These are phyloP conservation scores for Forbesichthys papilliferus DNA, from an alignment of 2,113 vertebrate genomes.

Conservation along the genomic window DNA sequence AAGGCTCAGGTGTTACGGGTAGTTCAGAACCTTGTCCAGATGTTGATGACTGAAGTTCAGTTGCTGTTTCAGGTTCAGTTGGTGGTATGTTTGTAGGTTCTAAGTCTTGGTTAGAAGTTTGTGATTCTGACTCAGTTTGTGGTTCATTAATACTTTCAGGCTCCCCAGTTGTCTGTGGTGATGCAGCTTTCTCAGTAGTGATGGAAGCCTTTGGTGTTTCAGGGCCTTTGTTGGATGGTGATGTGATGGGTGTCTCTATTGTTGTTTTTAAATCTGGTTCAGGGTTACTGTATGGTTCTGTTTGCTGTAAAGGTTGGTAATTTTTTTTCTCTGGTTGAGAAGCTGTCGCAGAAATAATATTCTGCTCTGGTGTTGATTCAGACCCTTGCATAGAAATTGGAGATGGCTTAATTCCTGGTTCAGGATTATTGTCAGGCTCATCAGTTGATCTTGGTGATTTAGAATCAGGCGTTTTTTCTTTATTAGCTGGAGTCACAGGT, in stretches of 20 bases:
- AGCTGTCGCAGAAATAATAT: neutral
- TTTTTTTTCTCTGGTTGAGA: too few relatives aligned
- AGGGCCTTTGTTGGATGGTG: too few relatives aligned
- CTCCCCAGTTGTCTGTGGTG: neutral
- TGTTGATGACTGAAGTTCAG: neutral
- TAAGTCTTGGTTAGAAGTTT: neutral
- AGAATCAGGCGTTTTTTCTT: neutral
- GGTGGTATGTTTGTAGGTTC: neutral
- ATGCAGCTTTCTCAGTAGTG: too few relatives aligned
- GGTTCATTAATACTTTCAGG: neutral
- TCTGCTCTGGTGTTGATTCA: neutral
- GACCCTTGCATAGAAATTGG: constrained; percentile 1
- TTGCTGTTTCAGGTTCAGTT: neutral
- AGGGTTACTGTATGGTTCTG: neutral
- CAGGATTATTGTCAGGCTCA: constrained; percentile 2
- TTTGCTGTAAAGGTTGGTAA: neutral
- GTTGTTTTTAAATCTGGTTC: neutral
- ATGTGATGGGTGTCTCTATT: neutral
- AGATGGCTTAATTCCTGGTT: neutral
- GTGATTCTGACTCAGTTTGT: neutral
- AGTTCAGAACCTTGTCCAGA: neutral
- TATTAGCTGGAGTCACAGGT: neutral
- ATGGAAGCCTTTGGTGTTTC: neutral
- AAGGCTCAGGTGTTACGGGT: neutral
- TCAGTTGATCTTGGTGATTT: neutral